Evolutionary conservation across 2,888 invertebrate genomes (phyloP).

Genomic region (Himalopsyche tibetana): DNA sequence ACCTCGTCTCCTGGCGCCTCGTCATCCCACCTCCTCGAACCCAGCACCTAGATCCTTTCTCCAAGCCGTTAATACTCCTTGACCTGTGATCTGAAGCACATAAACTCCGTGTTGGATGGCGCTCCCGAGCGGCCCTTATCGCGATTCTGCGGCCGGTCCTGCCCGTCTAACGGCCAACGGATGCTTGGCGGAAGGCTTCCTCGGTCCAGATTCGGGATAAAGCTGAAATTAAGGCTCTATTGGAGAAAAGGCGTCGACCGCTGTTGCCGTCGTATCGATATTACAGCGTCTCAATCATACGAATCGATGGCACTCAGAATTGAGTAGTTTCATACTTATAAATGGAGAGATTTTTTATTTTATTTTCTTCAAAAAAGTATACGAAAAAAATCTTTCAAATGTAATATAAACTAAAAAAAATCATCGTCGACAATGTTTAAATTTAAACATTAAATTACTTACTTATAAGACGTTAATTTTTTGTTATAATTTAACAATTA

Average conservation of each 20-base stretch:
- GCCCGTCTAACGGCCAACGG: constrained; percentile 54
- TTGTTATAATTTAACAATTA: too few species aligned
- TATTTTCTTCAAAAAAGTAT: too few species aligned
- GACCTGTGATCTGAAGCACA: constrained; percentile 63
- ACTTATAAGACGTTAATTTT: too few species aligned
- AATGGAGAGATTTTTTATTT: not conserved
- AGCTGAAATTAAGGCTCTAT: constrained; percentile 58
- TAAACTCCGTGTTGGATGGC: constrained; percentile 62
- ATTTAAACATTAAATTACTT: too few species aligned
- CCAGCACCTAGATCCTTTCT: constrained; percentile 59
- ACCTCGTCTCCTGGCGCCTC: constrained; percentile 40
- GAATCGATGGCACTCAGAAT: not conserved
- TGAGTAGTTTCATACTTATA: not conserved
- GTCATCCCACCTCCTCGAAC: constrained; percentile 55
- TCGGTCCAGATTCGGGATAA: constrained; percentile 61
- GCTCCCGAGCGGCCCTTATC: constrained; percentile 61
- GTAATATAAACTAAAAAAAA: too few species aligned
- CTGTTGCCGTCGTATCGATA: constrained; percentile 57
- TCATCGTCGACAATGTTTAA: too few species aligned
- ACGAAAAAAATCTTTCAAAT: too few species aligned
- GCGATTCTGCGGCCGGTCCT: constrained; percentile 56
- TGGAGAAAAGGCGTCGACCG: constrained; percentile 43
- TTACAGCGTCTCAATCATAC: constrained; percentile 1
- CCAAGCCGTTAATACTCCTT: constrained; percentile 64
- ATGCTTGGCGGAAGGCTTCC: constrained; percentile 55